Evolutionary conservation across 1,140 invertebrate species (phyloP).

Genomic region (Sinonovacula constricta): DNA sequence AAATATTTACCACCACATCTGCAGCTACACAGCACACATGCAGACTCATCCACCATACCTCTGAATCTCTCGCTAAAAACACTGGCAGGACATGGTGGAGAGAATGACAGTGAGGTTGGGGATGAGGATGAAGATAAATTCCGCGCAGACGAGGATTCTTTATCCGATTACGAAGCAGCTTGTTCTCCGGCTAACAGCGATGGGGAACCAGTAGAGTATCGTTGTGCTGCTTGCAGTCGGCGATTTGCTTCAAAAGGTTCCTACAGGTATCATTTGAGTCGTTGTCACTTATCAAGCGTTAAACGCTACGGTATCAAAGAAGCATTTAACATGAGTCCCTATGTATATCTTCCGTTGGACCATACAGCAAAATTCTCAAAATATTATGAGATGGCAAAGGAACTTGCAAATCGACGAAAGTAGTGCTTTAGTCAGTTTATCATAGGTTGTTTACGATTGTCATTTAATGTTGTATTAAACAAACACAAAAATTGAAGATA

Average conservation of each 20-base stretch:
- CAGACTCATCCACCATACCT: conserved; percentile 54
- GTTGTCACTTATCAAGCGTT: conserved; percentile 89
- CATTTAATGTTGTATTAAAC: no score
- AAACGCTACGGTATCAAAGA: conserved; percentile 87
- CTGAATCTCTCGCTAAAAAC: conserved; percentile 69
- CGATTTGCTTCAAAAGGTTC: conserved; percentile 97
- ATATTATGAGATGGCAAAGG: conserved; percentile 76
- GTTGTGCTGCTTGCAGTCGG: conserved; percentile 97
- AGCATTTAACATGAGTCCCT: conserved; percentile 83
- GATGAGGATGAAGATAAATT: conserved; percentile 50
- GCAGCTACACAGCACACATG: conserved; percentile 38
- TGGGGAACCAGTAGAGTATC: conserved; percentile 77
- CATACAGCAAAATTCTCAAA: conserved; percentile 76
- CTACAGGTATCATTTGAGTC: conserved; percentile 96
- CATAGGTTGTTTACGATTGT: no score
- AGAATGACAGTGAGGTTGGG: no score
- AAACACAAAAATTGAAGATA: no score
- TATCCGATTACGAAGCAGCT: conserved; percentile 60
- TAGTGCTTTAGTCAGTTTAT: conserved; percentile 24
- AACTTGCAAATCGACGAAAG: conserved; percentile 72
- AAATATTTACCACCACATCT: conserved; percentile 51
- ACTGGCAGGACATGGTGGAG: conserved; percentile 53
- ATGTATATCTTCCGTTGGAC: conserved; percentile 74
- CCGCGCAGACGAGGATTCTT: conserved; percentile 49
- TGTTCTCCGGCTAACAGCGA: conserved; percentile 53